Base-by-base conservation (phyloP, 1,140 invertebrate species). In the Leguminivora glycinivorella region DNA sequence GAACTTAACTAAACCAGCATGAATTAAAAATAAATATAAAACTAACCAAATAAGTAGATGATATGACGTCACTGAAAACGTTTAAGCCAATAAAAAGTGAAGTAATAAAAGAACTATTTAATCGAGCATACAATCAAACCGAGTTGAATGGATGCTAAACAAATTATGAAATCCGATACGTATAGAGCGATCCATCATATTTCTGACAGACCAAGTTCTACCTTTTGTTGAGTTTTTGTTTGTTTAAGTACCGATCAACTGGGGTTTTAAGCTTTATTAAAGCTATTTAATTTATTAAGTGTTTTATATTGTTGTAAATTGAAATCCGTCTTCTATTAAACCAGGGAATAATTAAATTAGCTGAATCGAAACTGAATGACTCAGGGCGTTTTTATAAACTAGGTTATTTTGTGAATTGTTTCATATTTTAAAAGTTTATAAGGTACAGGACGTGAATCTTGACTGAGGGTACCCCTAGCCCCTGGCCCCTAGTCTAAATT, bases 111-210 rank as follows among this genome's bases (percentile, higher is more conserved):
- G 40, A 83, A 84, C 82, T 86, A 85, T 86, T 86, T 88, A 88
- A 88, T 84, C 81, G 76, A 84, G 74, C 67, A 75, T 76, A 79
- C 76, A 84, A 87, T 84, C 81, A 71, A 75, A 75, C 70, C 68
- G 74, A 76, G 76, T 68, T 75, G 75, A 85, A 83, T 79, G 81
- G 74, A 77, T 72, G 75, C 76, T 73, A 82, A 83, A 87, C 76
- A 82, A 83, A 84, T 87, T 87, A 84, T 86, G 86, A 85, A 88
- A 88, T 78, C 76, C 71, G 84, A 87, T 83, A 68, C 63, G 72
- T 69, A 82, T 74, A 82, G 74, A 76, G 70, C 79, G 81, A 87
- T 88, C 84, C 85, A 85, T 88, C 86, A 88, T 79, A 86, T 73
- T 79, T 82, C 26, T 88, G 86, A 87, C 86, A 86, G 83, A 76